Percentiles rank a stretch among this genome's conserved stretches.
phyloP scores from a whole-genome alignment of 2,888 invertebrate species.

The Thumatha senex region DNA sequence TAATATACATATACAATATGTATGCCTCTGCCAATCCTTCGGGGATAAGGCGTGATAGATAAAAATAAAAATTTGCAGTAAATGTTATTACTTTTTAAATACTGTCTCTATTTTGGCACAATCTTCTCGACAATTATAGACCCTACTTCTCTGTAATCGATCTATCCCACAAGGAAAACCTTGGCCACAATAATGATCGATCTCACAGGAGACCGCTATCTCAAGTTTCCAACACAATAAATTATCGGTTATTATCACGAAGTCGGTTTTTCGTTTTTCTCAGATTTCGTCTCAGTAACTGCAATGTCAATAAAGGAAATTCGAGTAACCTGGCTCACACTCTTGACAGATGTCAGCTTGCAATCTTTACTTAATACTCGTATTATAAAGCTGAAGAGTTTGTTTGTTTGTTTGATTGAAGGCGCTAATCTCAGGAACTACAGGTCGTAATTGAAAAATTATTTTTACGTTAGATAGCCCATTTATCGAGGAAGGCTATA shows the following conservation, averaged over 20 bases:
- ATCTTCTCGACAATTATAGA: background rate
- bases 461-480: too few species aligned
- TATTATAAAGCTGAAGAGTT: too few species aligned
- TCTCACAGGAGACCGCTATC: constrained; percentile 1
- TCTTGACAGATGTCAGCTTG: background rate
- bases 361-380: background rate
- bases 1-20: too few species aligned
- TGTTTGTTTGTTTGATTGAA: too few species aligned
- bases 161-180: background rate
- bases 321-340: background rate
- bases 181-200: constrained; percentile 4
- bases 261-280: background rate
- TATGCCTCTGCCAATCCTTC: too few species aligned
- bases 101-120: background rate
- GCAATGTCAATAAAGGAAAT: background rate
- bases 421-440: too few species aligned
- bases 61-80: too few species aligned
- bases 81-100: background rate
- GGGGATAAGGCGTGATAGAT: too few species aligned
- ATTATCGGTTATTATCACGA: background rate
- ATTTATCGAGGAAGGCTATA: too few species aligned
- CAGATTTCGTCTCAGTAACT: background rate
- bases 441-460: background rate
- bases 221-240: background rate
- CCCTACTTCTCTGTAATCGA: constrained; percentile 3